Conservation (phyloP, 1,140 invertebrate species). For the Brachionus manjavacas region DNA sequence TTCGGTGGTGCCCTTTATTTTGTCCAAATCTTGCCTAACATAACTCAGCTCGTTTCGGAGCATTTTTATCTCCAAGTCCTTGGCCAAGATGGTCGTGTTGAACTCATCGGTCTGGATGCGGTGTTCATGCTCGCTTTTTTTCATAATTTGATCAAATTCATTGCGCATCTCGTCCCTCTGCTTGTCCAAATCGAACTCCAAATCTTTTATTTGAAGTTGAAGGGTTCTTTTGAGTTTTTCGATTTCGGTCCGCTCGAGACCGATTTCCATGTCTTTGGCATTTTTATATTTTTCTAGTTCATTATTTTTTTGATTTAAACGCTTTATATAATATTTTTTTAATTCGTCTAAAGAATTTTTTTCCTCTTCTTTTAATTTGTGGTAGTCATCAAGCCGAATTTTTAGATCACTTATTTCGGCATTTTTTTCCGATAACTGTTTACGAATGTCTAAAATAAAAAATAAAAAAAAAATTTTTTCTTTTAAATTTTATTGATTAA, state of each 20-base stretch:
- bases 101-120: constrained; percentile 52
- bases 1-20: constrained; percentile 47
- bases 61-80: constrained; percentile 50
- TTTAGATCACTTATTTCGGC: constrained; percentile 54
- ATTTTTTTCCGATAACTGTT: constrained; percentile 49
- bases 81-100: constrained; percentile 49
- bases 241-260: constrained; percentile 51
- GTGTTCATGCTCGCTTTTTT: constrained; percentile 54
- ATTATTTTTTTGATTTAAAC: constrained; percentile 53
- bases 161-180: constrained; percentile 48
- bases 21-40: constrained; percentile 46
- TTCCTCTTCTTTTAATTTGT: constrained; percentile 47
- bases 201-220: constrained; percentile 49
- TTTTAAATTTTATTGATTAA: constrained; percentile 41
- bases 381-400: constrained; percentile 52
- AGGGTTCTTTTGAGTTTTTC: constrained; percentile 52
- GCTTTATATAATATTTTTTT: constrained; percentile 53
- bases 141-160: constrained; percentile 54
- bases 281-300: constrained; percentile 53
- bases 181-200: constrained; percentile 52
- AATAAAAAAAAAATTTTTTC: background rate
- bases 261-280: constrained; percentile 51
- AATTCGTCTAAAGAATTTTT: constrained; percentile 49
- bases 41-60: constrained; percentile 44
- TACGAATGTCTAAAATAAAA: constrained; percentile 46